Evolutionary conservation across 2,888 invertebrate genomes (phyloP), one percentile per base, ranked within the genome.

Genomic region (Embidobia sp.): DNA sequence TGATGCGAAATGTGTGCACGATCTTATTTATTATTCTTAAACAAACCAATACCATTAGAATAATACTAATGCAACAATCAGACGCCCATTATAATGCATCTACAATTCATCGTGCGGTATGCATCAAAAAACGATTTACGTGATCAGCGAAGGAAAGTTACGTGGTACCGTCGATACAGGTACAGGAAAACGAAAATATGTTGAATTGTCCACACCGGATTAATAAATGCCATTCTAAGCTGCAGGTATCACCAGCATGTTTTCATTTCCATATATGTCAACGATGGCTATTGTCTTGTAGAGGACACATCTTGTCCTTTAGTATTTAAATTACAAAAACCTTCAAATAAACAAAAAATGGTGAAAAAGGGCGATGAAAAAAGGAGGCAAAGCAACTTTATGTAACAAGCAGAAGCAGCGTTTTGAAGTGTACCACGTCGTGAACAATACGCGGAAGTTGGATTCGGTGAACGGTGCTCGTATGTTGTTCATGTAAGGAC

Each of bases 51-150:
- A 79, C 72, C 59, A 66, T 74, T 69, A 70, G 63, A 78, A 80
- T 83, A 84, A 85, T 86, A 81, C 84, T 82, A 85, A 85, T 82
- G 84, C 81, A 82, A 67, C 75, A 81, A 81, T 78, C 78, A 82
- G 81, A 82, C 81, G 81, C 82, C 85, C 85, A 87, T 87, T 87
- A 87, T 86, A 87, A 87, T 87, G 86, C 85, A 86, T 84, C 85
- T 78, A 83, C 86, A 82, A 86, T 87, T 84, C 85, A 83, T 75
- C 79, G 80, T 76, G 86, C 87, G 87, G 87, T 85, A 79, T 74
- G 85, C 85, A 86, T 88, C 87, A 88, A 88, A 88, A 87, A 80
- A 46, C 53, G 35, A 75, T 63, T 80, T 85, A 87, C 87, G 84
- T 83, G 83, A 82, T 80, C 80, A 42, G 19, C 19, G 16, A 15